A percentile compares a stretch with the other conserved stretches of the same genome.
Conservation (phyloP, 2,888 invertebrate genomes). For the Synanthedon formicaeformis region DNA sequence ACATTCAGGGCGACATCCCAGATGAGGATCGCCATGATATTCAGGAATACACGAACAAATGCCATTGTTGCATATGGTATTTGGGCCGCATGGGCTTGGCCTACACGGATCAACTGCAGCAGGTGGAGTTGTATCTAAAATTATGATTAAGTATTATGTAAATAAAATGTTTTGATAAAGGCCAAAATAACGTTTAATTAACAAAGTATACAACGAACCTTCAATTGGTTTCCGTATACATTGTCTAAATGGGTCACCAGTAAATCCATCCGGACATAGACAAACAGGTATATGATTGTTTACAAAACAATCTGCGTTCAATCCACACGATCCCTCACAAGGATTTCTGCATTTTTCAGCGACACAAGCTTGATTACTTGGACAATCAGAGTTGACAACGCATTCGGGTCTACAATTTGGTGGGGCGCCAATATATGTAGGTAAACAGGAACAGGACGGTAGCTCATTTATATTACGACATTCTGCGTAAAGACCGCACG, state of each 20-base stretch:
- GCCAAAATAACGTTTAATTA: not conserved
- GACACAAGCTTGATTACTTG: conserved; percentile 74
- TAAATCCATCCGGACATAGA: conserved; percentile 74
- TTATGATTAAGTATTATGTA: not conserved
- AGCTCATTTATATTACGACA: conserved; percentile 78
- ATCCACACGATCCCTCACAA: conserved; percentile 77
- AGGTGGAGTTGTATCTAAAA: conserved; percentile 24
- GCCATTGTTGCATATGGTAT: conserved; percentile 69
- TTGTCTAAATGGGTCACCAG: conserved; percentile 79
- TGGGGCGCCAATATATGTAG: conserved; percentile 74
- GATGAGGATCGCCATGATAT: conserved; percentile 75
- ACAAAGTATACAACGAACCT: conserved; percentile 23
- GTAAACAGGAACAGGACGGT: conserved; percentile 78
- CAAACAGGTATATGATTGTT: conserved; percentile 81
- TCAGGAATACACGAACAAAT: conserved; percentile 72
- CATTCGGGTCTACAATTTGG: conserved; percentile 76
- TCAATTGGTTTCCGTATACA: conserved; percentile 68
- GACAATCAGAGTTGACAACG: conserved; percentile 74
- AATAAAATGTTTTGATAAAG: not conserved
- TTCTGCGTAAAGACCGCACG: conserved; percentile 80
- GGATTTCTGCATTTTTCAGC: conserved; percentile 78
- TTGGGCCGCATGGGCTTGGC: conserved; percentile 75
- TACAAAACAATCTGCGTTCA: conserved; percentile 76
- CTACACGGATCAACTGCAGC: conserved; percentile 64
- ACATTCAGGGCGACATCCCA: conserved; percentile 79